Conservation (phyloP, 2,113 vertebrate genomes). For the Periophthalmus modestus region DNA sequence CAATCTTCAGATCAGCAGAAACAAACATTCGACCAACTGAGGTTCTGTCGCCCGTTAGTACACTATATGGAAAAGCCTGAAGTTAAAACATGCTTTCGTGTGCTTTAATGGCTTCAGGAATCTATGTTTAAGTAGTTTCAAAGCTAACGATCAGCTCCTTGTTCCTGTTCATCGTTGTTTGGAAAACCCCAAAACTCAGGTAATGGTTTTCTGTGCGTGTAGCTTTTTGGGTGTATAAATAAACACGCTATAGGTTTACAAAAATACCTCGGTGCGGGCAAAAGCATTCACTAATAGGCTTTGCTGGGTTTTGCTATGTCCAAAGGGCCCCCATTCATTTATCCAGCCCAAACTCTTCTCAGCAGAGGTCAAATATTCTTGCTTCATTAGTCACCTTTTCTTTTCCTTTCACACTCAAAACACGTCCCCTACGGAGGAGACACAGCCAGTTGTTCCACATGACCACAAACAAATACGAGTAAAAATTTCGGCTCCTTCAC, state of each 20-base stretch:
- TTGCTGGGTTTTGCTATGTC: not conserved
- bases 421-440: slow-evolving; percentile 33
- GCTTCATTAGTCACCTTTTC: slow-evolving; percentile 50
- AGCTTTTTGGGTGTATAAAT: not conserved
- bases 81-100: too few species aligned
- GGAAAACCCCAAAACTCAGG: too few species aligned
- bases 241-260: not conserved
- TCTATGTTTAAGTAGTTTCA: too few species aligned
- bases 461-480: slow-evolving; percentile 20
- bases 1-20: too few species aligned
- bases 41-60: too few species aligned
- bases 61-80: too few species aligned
- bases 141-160: too few species aligned
- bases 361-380: slow-evolving; percentile 41
- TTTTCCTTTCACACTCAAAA: slow-evolving; percentile 42
- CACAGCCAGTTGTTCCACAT: slow-evolving; percentile 40
- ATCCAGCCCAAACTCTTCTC: slow-evolving; percentile 35
- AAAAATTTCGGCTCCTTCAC: slow-evolving; percentile 4
- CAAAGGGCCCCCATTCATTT: not conserved
- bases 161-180: too few species aligned
- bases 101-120: too few species aligned
- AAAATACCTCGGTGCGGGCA: not conserved
- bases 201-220: not conserved
- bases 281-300: not conserved
- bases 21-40: too few species aligned